phyloP scores from a whole-genome alignment of 1,140 invertebrate genomes.

The Formica exsecta region DNA sequence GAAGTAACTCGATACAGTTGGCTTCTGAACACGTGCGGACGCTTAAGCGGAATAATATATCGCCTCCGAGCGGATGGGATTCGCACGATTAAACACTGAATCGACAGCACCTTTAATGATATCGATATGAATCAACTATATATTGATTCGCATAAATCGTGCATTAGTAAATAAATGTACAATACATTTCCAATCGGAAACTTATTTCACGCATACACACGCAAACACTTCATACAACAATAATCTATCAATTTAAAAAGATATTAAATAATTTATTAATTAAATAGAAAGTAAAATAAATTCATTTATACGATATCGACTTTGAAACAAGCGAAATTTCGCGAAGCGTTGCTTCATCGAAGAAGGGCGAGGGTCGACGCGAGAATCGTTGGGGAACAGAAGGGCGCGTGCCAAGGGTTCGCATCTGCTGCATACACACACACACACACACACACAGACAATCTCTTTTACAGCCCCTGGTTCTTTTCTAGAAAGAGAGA shows the following conservation, averaged over 20 bases:
- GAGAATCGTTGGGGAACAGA: slow-evolving; percentile 68
- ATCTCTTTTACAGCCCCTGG: slow-evolving; percentile 80
- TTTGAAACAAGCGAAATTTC: not conserved
- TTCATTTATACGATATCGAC: not conserved
- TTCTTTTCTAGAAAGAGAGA: slow-evolving; percentile 58
- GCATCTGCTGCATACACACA: slow-evolving; percentile 79
- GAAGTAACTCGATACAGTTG: slow-evolving; percentile 78
- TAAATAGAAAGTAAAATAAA: not conserved
- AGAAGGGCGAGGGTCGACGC: not conserved
- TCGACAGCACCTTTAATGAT: not conserved
- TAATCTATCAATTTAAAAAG: not conserved
- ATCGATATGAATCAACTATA: slow-evolving; percentile 23
- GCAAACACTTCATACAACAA: not conserved
- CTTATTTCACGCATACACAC: slow-evolving; percentile 9
- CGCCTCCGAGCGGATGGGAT: slow-evolving; percentile 17
- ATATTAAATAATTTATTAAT: slow-evolving; percentile 8
- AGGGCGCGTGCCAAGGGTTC: slow-evolving; percentile 83
- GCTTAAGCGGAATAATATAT: slow-evolving; percentile 60
- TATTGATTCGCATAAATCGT: not conserved
- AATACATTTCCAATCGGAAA: too few relatives aligned
- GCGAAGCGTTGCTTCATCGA: not conserved
- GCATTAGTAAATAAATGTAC: not conserved
- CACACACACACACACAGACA: too few relatives aligned
- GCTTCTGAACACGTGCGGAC: slow-evolving; percentile 79
- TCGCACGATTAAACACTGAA: slow-evolving; percentile 13